Conservation (phyloP, 2,797 vertebrate species). For the Betta splendens region DNA sequence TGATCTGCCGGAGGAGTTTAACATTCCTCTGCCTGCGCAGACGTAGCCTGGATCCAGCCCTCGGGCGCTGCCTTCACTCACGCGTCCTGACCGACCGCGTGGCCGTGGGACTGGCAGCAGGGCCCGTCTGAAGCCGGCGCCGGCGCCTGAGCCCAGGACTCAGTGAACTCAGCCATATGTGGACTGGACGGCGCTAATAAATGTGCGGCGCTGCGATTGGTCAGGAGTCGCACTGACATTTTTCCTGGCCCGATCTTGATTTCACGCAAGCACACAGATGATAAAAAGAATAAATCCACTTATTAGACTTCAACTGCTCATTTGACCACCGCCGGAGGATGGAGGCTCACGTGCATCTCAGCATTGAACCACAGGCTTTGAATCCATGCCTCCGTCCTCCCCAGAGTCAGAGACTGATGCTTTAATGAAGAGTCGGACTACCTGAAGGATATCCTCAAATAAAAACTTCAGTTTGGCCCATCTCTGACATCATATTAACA, state of each 20-base stretch:
- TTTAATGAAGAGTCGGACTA: not conserved
- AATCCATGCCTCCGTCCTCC: not conserved
- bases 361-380: not conserved
- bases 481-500: not conserved
- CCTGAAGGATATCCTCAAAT: not conserved
- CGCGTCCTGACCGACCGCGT: slow-evolving; percentile 32
- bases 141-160: slow-evolving; percentile 31
- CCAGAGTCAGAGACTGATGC: not conserved
- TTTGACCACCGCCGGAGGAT: not conserved
- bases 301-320: not conserved
- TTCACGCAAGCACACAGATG: too few species aligned
- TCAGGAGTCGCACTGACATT: slow-evolving; percentile 26
- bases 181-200: slow-evolving; percentile 30
- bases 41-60: slow-evolving; percentile 44
- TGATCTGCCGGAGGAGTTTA: too few species aligned
- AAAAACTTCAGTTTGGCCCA: not conserved
- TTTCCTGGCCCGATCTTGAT: too few species aligned
- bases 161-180: slow-evolving; percentile 54
- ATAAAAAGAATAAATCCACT: too few species aligned
- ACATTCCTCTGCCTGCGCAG: slow-evolving; percentile 30
- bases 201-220: slow-evolving; percentile 23
- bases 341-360: not conserved
- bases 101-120: slow-evolving; percentile 36
- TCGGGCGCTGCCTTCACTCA: slow-evolving; percentile 39
- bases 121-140: slow-evolving; percentile 29